Conservation (phyloP, 2,113 vertebrate genomes). For the Macquaria ambigua region DNA sequence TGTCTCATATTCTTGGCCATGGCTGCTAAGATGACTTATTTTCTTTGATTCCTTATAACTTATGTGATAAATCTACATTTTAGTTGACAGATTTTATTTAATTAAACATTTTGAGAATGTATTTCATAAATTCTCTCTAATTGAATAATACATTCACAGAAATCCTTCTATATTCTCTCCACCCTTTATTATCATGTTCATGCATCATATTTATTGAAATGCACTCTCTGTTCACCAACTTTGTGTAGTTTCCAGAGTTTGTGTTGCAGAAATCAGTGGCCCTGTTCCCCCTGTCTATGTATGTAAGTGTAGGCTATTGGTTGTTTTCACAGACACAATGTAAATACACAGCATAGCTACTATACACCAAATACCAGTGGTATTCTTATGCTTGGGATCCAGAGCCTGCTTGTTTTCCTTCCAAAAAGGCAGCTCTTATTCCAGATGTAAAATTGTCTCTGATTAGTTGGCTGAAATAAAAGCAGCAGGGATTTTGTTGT, state of each 20-base stretch:
- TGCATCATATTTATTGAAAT: not conserved
- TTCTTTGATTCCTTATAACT: not conserved
- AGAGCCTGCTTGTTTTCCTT: not conserved
- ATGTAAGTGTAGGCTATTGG: not conserved
- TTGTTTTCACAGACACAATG: not conserved
- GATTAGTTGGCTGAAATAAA: slow-evolving; percentile 23
- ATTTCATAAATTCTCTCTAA: slow-evolving; percentile 7
- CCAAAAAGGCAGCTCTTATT: not conserved
- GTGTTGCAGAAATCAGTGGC: not conserved
- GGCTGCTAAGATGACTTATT: not conserved
- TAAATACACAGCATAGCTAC: not conserved
- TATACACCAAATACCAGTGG: not conserved
- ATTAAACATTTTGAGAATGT: slow-evolving; percentile 2
- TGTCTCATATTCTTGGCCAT: not conserved
- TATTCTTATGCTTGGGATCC: not conserved
- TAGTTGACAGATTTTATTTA: not conserved
- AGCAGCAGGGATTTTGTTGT: not conserved
- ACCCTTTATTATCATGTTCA: not conserved
- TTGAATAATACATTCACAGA: not conserved
- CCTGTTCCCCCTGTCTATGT: not conserved
- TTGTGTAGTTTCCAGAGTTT: not conserved
- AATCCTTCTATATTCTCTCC: not conserved
- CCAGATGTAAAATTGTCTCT: not conserved
- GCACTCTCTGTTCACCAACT: not conserved
- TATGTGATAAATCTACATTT: slow-evolving; percentile 1